phyloP scores from a whole-genome alignment of 1,140 invertebrate genomes.

The Chionoecetes opilio region DNA sequence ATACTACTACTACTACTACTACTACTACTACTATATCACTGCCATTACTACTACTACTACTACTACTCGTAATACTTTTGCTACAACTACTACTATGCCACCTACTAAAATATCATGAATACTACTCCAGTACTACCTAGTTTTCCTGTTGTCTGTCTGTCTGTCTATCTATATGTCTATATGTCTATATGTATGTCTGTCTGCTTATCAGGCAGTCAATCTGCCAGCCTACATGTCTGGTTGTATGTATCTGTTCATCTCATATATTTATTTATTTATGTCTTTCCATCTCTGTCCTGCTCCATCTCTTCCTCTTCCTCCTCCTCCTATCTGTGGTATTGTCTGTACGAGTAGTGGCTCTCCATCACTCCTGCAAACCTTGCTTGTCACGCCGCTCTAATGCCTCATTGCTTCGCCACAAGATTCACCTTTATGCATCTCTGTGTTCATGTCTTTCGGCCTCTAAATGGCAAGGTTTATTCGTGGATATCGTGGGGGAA shows the following conservation, averaged over 20 bases:
- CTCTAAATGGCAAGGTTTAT: not conserved
- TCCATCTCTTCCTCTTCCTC: not conserved
- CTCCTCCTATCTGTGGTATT: not conserved
- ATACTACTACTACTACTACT: no score
- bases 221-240: no score
- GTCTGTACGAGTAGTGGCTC: not conserved
- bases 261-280: not conserved
- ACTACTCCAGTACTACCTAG: no score
- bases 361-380: not conserved
- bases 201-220: no score
- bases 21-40: no score
- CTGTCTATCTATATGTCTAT: no score
- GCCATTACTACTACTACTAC: no score
- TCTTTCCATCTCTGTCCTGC: not conserved
- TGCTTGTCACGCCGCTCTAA: not conserved
- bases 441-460: not conserved
- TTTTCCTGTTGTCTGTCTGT: no score
- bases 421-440: not conserved
- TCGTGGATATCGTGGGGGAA: not conserved
- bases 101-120: no score
- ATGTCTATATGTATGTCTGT: no score
- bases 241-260: not conserved
- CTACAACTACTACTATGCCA: no score
- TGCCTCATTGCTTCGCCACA: not conserved
- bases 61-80: no score